Conservation (phyloP, 2,797 vertebrate species). For the Phrynocephalus vlangalii region DNA sequence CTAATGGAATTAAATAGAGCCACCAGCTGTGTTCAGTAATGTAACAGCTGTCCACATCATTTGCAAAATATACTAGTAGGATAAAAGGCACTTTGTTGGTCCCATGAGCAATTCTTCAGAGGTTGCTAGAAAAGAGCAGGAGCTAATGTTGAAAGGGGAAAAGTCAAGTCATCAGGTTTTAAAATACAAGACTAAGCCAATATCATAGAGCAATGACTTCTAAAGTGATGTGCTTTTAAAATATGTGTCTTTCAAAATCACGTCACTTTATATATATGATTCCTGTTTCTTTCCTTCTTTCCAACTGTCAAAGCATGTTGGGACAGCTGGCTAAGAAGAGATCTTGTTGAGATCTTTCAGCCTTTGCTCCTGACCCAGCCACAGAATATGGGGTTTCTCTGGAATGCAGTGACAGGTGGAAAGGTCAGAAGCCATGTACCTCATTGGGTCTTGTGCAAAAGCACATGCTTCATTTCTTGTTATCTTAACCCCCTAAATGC, state of each 20-base stretch:
- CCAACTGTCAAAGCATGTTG: conserved; percentile 54
- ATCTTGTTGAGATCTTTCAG: conserved; percentile 42
- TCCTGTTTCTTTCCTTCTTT: background rate
- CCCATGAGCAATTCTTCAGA: background rate
- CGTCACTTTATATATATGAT: background rate
- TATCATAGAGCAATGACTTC: background rate
- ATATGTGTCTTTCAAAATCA: background rate
- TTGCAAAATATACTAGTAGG: background rate
- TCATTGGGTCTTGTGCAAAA: conserved; percentile 39
- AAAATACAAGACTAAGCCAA: conserved; percentile 24
- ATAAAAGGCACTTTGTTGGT: background rate
- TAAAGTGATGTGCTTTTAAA: background rate
- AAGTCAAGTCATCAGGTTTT: conserved; percentile 13
- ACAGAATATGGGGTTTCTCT: conserved; percentile 48
- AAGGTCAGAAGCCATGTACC: conserved; percentile 64
- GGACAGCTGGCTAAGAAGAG: conserved; percentile 58
- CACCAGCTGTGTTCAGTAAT: background rate
- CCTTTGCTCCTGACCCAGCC: conserved; percentile 48
- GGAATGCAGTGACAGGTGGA: conserved; percentile 63
- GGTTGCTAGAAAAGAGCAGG: conserved; percentile 5
- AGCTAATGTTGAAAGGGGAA: conserved; percentile 23
- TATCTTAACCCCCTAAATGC: conserved; percentile 62
- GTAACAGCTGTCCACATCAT: background rate
- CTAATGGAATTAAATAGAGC: background rate
- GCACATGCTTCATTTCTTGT: conserved; percentile 49